phyloP scores from a whole-genome alignment of 2,888 invertebrate genomes.

The Vanessa cardui region DNA sequence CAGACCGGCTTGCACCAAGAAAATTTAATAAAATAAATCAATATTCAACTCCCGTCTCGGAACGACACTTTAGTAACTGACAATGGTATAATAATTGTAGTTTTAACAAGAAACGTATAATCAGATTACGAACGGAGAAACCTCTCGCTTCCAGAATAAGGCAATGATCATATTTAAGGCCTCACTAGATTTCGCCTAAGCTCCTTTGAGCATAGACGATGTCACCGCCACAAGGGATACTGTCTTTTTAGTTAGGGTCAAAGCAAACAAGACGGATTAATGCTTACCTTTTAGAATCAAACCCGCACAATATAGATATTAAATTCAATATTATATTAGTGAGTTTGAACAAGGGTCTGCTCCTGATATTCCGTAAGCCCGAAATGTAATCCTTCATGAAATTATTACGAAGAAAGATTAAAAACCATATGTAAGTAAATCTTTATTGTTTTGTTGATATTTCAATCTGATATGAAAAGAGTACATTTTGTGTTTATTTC shows the following conservation, averaged over 20 bases:
- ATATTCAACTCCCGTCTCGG: neutral
- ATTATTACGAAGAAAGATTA: slow-evolving; percentile 17
- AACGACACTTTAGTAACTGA: neutral
- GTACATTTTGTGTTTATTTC: too few species aligned
- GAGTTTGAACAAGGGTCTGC: slow-evolving; percentile 10
- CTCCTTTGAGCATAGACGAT: slow-evolving; percentile 55
- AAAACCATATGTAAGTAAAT: slow-evolving; percentile 5
- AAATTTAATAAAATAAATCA: neutral
- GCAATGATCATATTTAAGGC: slow-evolving; percentile 60
- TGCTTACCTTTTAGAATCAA: slow-evolving; percentile 34
- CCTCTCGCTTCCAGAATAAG: slow-evolving; percentile 45
- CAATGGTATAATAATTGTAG: slow-evolving; percentile 41
- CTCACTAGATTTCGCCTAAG: slow-evolving; percentile 59
- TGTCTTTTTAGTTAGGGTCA: slow-evolving; percentile 48
- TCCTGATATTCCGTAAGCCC: slow-evolving; percentile 5
- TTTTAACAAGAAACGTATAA: slow-evolving; percentile 39
- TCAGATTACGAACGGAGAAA: slow-evolving; percentile 49
- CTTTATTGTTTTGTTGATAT: neutral
- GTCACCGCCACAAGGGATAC: slow-evolving; percentile 55
- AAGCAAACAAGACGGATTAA: slow-evolving; percentile 55
- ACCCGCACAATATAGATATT: slow-evolving; percentile 26
- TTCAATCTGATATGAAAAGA: too few species aligned
- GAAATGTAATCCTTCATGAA: slow-evolving; percentile 20
- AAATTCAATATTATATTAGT: slow-evolving; percentile 25
- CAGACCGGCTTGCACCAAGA: too few species aligned